These are phyloP conservation scores for Heterodera filipjevi DNA, from an alignment of 2,888 invertebrate genomes.

Conservation along the genomic window DNA sequence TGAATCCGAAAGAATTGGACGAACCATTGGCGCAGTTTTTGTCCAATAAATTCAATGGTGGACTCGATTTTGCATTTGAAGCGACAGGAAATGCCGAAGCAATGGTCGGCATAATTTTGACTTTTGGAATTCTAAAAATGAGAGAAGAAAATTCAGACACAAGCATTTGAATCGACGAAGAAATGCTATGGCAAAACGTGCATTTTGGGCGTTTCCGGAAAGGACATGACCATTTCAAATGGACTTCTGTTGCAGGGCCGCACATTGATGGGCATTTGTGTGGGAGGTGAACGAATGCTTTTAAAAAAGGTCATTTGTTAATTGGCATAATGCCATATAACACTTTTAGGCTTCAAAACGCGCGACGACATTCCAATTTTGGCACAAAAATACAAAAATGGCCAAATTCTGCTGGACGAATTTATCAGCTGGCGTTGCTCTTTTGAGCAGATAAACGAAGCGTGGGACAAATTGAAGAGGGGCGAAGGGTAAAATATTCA, in stretches of 20 bases:
- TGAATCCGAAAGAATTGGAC: slow-evolving; percentile 39
- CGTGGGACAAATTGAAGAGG: slow-evolving; percentile 84
- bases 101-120: background rate
- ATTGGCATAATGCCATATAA: too few relatives aligned
- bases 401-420: slow-evolving; percentile 11
- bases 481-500: slow-evolving; percentile 48
- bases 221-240: background rate
- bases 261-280: slow-evolving; percentile 12
- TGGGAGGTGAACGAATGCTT: slow-evolving; percentile 14
- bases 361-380: slow-evolving; percentile 28
- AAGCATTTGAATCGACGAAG: slow-evolving; percentile 21
- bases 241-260: slow-evolving; percentile 11
- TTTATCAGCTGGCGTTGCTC: slow-evolving; percentile 20
- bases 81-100: slow-evolving; percentile 25
- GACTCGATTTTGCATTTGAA: slow-evolving; percentile 25
- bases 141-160: background rate
- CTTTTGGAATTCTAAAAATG: background rate
- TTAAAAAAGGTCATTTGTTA: background rate
- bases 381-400: slow-evolving; percentile 18
- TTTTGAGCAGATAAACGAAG: slow-evolving; percentile 18
- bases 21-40: slow-evolving; percentile 50
- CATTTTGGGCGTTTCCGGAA: slow-evolving; percentile 17
- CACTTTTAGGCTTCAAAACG: slow-evolving; percentile 28
- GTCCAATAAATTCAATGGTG: slow-evolving; percentile 21
- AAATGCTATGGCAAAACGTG: slow-evolving; percentile 9